Conservation (phyloP, 64 coral and sea anemone species). For the Montipora cactus region DNA sequence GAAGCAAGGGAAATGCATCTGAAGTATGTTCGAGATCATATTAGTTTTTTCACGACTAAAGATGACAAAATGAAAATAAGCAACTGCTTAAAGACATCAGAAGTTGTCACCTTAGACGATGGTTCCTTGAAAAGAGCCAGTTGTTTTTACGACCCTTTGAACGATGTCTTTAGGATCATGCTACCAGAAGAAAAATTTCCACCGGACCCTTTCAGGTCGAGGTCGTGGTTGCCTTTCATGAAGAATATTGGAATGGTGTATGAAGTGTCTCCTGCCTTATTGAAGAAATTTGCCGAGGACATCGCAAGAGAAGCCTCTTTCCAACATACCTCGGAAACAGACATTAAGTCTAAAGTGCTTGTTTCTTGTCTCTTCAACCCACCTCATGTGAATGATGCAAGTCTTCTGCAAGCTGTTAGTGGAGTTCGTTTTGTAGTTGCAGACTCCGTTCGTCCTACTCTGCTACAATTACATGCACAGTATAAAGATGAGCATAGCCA, state of each 20-base stretch:
- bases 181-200: constrained; percentile 40
- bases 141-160: constrained; percentile 44
- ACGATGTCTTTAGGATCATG: constrained; percentile 36
- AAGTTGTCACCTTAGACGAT: constrained; percentile 22
- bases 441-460: not conserved
- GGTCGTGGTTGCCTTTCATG: constrained; percentile 37
- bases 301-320: constrained; percentile 27
- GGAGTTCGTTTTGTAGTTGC: constrained; percentile 31
- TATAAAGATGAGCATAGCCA: not conserved
- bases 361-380: constrained; percentile 7
- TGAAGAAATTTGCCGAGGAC: constrained; percentile 42
- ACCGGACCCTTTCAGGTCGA: not conserved
- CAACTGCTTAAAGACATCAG: not conserved
- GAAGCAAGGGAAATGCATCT: constrained; percentile 54
- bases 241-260: constrained; percentile 36
- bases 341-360: constrained; percentile 28
- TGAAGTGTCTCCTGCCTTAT: constrained; percentile 19
- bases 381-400: not conserved
- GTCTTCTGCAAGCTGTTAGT: constrained; percentile 19
- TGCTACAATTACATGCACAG: constrained; percentile 13
- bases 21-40: not conserved
- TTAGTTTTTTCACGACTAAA: not conserved
- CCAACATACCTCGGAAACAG: not conserved
- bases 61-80: not conserved
- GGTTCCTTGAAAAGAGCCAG: constrained; percentile 3